Conservation (phyloP, 2,888 invertebrate genomes). For the Leistus spinibarbis region DNA sequence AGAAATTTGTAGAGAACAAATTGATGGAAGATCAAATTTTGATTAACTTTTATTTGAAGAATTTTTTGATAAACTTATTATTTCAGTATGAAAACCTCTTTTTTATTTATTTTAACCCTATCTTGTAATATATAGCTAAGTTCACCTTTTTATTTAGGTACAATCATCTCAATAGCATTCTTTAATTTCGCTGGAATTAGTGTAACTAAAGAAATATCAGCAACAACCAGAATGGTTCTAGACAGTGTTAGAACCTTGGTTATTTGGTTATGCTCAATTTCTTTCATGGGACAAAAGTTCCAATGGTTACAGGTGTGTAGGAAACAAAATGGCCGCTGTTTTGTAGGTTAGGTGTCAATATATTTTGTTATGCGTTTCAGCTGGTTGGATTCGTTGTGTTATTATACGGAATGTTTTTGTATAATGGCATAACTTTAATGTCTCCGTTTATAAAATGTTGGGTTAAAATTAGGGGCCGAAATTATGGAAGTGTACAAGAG, state of each 20-base stretch:
- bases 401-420: slow-evolving; percentile 81
- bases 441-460: slow-evolving; percentile 46
- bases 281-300: slow-evolving; percentile 79
- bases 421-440: slow-evolving; percentile 63
- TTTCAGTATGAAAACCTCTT: not conserved
- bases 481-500: slow-evolving; percentile 49
- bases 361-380: slow-evolving; percentile 52
- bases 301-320: slow-evolving; percentile 70
- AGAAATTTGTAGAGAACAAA: not conserved
- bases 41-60: not conserved
- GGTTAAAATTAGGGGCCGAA: slow-evolving; percentile 41
- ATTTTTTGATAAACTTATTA: not conserved
- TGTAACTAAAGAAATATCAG: slow-evolving; percentile 91
- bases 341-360: not conserved
- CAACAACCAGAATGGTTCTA: slow-evolving; percentile 88
- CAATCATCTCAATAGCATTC: slow-evolving; percentile 85
- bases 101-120: no score
- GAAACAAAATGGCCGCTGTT: not conserved
- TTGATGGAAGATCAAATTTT: not conserved
- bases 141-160: slow-evolving; percentile 62
- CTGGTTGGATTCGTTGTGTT: slow-evolving; percentile 79
- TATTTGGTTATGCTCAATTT: slow-evolving; percentile 85
- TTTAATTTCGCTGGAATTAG: slow-evolving; percentile 92
- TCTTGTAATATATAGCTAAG: no score
- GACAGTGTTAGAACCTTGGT: slow-evolving; percentile 83